These are phyloP conservation scores for Hippoglossus hippoglossus DNA, from an alignment of 2,797 vertebrate genomes.

Conservation along the genomic window DNA sequence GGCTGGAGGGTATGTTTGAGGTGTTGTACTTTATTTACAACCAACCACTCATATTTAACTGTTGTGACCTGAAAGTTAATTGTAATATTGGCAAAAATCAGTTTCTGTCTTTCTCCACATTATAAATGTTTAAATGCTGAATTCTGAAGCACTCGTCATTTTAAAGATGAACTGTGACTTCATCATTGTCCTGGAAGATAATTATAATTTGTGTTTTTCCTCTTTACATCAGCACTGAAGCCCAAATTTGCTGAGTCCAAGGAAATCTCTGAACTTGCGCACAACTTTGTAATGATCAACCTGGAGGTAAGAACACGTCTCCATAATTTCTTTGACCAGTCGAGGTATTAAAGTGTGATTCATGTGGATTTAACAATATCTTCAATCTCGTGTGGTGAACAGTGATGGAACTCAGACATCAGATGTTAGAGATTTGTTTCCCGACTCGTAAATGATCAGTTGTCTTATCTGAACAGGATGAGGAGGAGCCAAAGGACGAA, in stretches of 20 bases:
- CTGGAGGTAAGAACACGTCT: conserved; percentile 88
- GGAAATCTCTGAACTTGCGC: conserved; percentile 96
- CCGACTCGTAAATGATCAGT: not conserved
- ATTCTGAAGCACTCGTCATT: not conserved
- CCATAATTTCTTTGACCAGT: no score
- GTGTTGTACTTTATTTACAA: not conserved
- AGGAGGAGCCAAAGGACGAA: conserved; percentile 96
- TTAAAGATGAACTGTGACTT: not conserved
- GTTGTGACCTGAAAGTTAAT: not conserved
- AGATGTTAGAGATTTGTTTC: not conserved
- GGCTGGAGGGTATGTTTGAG: not conserved
- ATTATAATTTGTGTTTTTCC: not conserved
- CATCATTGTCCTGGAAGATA: not conserved
- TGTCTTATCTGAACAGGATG: conserved; percentile 86
- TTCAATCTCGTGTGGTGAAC: no score
- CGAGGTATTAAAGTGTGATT: no score
- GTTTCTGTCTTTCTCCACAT: not conserved
- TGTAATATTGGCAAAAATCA: no score
- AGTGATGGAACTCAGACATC: no score
- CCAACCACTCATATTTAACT: not conserved
- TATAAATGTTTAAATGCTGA: not conserved
- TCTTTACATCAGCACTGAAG: conserved; percentile 88
- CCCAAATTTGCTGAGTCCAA: conserved; percentile 97
- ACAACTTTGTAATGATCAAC: conserved; percentile 99
- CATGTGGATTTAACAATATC: no score